Evolutionary conservation across 2,888 invertebrate genomes (phyloP), one percentile per base, ranked within the genome.

Genomic region (Parnassius mnemosyne): DNA sequence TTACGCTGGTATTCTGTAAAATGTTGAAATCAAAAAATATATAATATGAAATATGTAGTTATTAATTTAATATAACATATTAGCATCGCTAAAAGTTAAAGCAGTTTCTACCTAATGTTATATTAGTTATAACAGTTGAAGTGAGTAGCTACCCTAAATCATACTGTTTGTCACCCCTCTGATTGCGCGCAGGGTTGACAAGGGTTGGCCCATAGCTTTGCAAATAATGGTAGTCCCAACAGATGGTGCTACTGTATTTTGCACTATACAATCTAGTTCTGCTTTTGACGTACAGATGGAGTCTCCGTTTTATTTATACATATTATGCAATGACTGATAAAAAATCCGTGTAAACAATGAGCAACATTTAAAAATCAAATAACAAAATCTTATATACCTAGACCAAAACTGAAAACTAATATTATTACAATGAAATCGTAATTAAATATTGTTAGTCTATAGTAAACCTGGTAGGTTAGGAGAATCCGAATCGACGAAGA

Each of bases 241-340:
- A 89, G 89, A 89, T 89, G 89, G 88, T 83, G 89, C 86, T 85
- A 87, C 89, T 84, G 89, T 82, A 82, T 85, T 85, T 82, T 78
- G 79, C 79, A 78, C 78, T 76, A 72, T 73, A 77, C 77, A 68
- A 81, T 72, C 73, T 81, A 89, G 89, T 91, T 85, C 83, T 55
- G 66, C 76, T 87, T 87, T 86, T 85, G 82, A 74, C 76, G 75
- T 71, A 77, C 77, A 90, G 90, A 84, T 87, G 90, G 87, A 75
- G 87, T 72, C 72, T 55, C 59, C 10, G n/a, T 46, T 41, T 53
- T 41, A 10, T 50, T 54, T 41, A 34, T 11, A 34, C 12, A 34
- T 5, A 34, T 0, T 34, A 34, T 34, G 16, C 16, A 16, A 16
- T 16, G 34, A 34, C 34, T 34, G 34, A 34, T 34, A 34, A 34